Base-by-base conservation (phyloP, 1,140 invertebrate genomes). In the Samia ricini region DNA sequence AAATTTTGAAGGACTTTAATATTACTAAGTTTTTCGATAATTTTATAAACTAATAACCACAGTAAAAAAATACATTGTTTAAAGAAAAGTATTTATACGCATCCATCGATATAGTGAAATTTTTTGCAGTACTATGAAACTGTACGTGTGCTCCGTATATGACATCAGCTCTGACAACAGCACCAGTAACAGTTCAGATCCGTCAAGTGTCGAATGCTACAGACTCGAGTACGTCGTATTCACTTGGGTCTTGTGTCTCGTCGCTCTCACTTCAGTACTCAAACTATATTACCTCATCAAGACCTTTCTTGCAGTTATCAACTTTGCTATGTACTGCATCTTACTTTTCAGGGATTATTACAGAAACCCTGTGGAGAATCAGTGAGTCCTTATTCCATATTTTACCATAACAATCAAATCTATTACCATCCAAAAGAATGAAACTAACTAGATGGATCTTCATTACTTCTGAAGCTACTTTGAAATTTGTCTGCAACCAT, bases 201-300 rank as follows among this genome's bases (percentile, higher is more conserved):
- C 6, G 6, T 1, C 10, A 18, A 18, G 7, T 10, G 49, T 2
- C 2, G 80, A 86, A 59, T 95, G 94, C 63, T 90, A 92, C 23
- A 92, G 94, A 65, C 95, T 96, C 0, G 96, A 98, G 83, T 98
- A 98, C 79, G 94, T 98, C 8, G 95, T 98, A 1, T 97, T 97
- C 84, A 97, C 96, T 0, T 98, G 97, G 96, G 95, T 98, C 21
- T 89, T 99, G n/a, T 97, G 96, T 63, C 92, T 99, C 36, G 95
- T 98, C 0, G 96, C 97, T 0, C 91, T 98, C 60, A 97, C 97
- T 1, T 96, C 97, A 0, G 97, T 98, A n/a, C 88, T 99, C 8
- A 98, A 98, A 79, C 91, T 99, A 4, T 97, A 97, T 77, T 98
- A 98, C 79, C 79, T 98, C 51, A 94, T 98, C 26, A 99, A 99